A percentile compares a stretch with the other conserved stretches of the same genome.
Conservation (phyloP, 2,797 vertebrate genomes). For the Hippoglossus hippoglossus region DNA sequence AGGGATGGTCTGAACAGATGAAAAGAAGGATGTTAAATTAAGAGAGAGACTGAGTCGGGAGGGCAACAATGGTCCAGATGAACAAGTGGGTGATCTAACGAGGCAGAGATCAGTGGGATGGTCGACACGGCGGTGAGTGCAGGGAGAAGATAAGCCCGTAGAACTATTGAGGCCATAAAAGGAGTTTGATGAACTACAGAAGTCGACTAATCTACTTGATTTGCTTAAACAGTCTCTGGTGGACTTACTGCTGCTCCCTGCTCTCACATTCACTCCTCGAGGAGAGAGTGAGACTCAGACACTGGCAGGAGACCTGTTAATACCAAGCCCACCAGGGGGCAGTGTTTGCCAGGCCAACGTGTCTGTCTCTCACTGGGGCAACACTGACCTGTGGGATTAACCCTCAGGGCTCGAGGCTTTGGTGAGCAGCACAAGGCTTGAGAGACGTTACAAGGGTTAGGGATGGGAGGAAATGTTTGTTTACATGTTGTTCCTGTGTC, state of each 20-base stretch:
- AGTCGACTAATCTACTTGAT: conserved; percentile 77
- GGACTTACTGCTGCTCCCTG: conserved; percentile 55
- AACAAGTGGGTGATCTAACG: conserved; percentile 77
- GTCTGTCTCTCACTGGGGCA: conserved; percentile 68
- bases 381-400: conserved; percentile 73
- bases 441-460: conserved; percentile 29
- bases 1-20: conserved; percentile 43
- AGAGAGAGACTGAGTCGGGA: conserved; percentile 46
- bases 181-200: conserved; percentile 75
- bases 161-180: conserved; percentile 69
- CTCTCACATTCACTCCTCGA: conserved; percentile 57
- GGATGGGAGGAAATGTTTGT: conserved; percentile 28
- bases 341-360: conserved; percentile 86
- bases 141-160: conserved; percentile 69
- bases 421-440: conserved; percentile 28
- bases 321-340: conserved; percentile 87
- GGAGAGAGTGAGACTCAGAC: conserved; percentile 37
- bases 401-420: conserved; percentile 46
- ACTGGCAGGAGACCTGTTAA: conserved; percentile 61
- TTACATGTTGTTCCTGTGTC: not conserved
- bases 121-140: conserved; percentile 63
- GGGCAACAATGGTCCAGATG: conserved; percentile 63
- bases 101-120: conserved; percentile 69
- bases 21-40: conserved; percentile 52
- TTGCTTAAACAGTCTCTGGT: conserved; percentile 70